These are phyloP conservation scores for Indicator maculatus DNA, from an alignment of 2,113 vertebrate genomes.

Conservation along the genomic window DNA sequence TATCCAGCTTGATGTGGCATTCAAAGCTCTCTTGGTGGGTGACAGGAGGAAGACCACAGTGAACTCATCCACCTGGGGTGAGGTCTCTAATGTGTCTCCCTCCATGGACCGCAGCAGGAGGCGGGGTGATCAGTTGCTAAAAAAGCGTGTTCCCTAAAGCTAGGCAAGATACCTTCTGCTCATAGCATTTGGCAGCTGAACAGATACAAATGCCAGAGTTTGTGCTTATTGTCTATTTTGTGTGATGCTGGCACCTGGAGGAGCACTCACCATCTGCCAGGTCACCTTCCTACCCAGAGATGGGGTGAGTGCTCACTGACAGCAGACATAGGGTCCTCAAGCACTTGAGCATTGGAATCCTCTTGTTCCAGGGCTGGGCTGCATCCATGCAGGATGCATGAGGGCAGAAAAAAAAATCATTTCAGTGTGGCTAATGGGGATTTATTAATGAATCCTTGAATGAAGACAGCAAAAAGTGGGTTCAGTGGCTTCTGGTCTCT, in stretches of 20 bases:
- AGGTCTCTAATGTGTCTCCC: neutral
- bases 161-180: neutral
- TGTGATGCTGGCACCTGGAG: neutral
- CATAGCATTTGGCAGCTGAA: neutral
- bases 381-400: rapidly evolving
- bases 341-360: neutral
- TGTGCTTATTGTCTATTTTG: neutral
- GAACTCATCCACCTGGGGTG: neutral
- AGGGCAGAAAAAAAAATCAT: neutral
- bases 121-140: neutral
- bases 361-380: neutral
- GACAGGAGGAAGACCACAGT: neutral
- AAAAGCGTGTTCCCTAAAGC: neutral
- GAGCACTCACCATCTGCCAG: neutral
- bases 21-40: neutral
- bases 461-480: neutral
- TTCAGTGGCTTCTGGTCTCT: neutral
- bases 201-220: neutral
- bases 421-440: neutral
- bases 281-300: neutral
- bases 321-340: neutral
- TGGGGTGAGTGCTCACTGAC: neutral
- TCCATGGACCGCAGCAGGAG: neutral
- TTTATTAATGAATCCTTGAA: neutral
- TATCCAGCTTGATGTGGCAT: neutral